These are phyloP conservation scores for Heliconius charithonia DNA, from an alignment of 2,888 invertebrate species.

Conservation along the genomic window DNA sequence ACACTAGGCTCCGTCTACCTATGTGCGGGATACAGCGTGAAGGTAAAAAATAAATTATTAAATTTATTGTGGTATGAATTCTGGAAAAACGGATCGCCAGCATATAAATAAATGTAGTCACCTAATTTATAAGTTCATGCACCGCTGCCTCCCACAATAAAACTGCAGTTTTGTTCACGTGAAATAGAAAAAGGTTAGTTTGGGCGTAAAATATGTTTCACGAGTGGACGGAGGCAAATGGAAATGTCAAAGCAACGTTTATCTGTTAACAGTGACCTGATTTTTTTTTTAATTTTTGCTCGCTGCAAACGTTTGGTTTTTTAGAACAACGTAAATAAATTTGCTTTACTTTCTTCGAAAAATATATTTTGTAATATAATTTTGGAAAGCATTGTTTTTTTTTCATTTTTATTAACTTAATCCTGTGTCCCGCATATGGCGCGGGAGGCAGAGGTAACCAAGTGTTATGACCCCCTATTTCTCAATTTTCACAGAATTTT, in stretches of 20 bases:
- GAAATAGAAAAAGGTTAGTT: slow-evolving; percentile 29
- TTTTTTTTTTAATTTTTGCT: slow-evolving; percentile 6
- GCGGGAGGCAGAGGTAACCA: too few species aligned
- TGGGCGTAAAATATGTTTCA: slow-evolving; percentile 18
- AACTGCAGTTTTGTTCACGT: slow-evolving; percentile 11
- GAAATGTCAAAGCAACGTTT: slow-evolving; percentile 30
- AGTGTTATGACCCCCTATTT: too few species aligned
- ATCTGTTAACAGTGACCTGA: slow-evolving; percentile 16
- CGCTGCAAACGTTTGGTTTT: slow-evolving; percentile 1
- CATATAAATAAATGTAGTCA: slow-evolving; percentile 10
- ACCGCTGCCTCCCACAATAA: slow-evolving; percentile 13
- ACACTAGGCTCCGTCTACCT: too few species aligned
- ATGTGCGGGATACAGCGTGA: too few species aligned
- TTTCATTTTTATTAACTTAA: too few species aligned
- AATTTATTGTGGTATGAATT: neutral
- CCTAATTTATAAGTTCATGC: slow-evolving; percentile 7
- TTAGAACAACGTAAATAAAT: neutral
- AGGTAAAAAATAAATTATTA: too few species aligned
- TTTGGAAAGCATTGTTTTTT: too few species aligned
- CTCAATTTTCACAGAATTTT: too few species aligned
- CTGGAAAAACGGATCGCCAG: neutral
- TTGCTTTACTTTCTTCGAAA: neutral
- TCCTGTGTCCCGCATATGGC: too few species aligned
- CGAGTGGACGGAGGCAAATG: slow-evolving; percentile 30
- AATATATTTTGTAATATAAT: neutral